Percentiles rank a stretch among this genome's conserved stretches.
These are phyloP conservation scores for Lithosia quadra DNA, from an alignment of 2,888 invertebrate species.

Conservation along the genomic window DNA sequence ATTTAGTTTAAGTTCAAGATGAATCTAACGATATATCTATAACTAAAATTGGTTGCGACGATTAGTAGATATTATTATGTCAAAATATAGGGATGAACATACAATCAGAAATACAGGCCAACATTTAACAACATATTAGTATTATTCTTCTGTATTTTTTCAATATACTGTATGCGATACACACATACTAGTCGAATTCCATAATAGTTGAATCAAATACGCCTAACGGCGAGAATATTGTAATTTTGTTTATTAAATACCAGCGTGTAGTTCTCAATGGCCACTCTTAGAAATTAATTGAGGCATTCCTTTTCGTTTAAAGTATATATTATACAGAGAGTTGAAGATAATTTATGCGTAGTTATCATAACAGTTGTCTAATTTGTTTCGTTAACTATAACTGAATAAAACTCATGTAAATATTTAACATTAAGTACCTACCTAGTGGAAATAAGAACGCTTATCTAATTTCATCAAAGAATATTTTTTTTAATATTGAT, in stretches of 20 bases:
- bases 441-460: no score
- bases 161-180: conserved; percentile 27
- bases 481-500: no score
- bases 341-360: conserved; percentile 3
- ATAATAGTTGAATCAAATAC: conserved; percentile 50
- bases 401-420: no score
- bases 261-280: conserved; percentile 31
- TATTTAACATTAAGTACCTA: no score
- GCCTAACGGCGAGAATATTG: conserved; percentile 53
- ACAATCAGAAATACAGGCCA: neutral
- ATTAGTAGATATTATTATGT: neutral
- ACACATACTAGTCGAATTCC: conserved; percentile 35
- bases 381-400: neutral
- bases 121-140: neutral
- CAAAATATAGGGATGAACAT: neutral
- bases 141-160: conserved; percentile 7
- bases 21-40: neutral
- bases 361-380: neutral
- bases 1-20: neutral
- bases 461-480: no score
- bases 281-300: conserved; percentile 29
- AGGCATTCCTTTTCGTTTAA: conserved; percentile 23
- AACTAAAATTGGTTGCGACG: neutral
- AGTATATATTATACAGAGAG: neutral
- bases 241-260: conserved; percentile 52